Percentiles rank a stretch among this genome's conserved stretches.
These are phyloP conservation scores for Lepilemur septentrionalis DNA, from an alignment of 2,797 vertebrate genomes.

Conservation along the genomic window DNA sequence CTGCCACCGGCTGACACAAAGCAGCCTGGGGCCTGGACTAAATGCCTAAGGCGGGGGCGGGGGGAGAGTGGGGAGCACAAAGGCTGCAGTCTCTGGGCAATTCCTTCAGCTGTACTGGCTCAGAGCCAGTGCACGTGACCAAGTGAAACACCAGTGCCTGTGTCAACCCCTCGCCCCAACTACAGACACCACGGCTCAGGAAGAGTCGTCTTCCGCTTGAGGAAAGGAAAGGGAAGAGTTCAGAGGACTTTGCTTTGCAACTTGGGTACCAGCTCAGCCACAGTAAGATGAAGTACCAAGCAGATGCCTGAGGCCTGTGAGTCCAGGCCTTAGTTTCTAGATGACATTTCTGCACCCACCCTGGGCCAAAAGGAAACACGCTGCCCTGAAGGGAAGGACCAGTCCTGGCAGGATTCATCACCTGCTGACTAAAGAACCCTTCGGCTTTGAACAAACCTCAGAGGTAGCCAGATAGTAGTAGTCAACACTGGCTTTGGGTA, in stretches of 20 bases:
- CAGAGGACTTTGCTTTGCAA: neutral
- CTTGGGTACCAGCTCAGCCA: neutral
- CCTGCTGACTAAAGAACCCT: neutral
- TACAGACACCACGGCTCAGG: rapidly evolving
- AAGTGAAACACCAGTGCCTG: neutral
- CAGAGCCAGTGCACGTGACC: neutral
- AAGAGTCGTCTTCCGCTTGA: neutral
- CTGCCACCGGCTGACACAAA: neutral
- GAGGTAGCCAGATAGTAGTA: neutral
- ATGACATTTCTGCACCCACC: neutral
- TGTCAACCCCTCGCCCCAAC: neutral
- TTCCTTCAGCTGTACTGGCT: neutral
- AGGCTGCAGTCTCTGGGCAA: neutral
- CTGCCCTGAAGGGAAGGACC: too few species aligned
- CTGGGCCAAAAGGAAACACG: neutral
- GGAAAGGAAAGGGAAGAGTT: neutral
- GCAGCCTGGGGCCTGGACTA: neutral
- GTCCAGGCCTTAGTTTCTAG: neutral
- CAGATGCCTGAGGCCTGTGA: neutral
- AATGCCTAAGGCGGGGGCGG: neutral
- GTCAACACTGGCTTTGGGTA: neutral
- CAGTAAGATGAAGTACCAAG: neutral
- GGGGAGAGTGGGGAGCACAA: neutral
- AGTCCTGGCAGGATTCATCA: too few species aligned
- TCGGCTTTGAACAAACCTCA: neutral